Percentiles rank a stretch among this genome's conserved stretches.
Conservation (phyloP, 2,888 invertebrate genomes). For the Thera britannica region DNA sequence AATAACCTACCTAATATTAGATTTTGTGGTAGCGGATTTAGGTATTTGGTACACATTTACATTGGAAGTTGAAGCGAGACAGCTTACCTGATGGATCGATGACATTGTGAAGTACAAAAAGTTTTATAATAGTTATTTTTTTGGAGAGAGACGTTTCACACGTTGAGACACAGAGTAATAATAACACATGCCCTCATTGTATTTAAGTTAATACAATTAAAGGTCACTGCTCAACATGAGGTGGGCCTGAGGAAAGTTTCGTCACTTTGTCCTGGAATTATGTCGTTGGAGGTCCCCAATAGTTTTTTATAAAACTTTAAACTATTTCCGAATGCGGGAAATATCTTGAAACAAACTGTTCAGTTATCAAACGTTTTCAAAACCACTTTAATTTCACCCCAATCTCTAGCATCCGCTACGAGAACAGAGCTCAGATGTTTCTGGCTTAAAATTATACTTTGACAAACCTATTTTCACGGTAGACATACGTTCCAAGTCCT, state of each 20-base stretch:
- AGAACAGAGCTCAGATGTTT: slow-evolving; percentile 46
- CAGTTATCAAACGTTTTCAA: slow-evolving; percentile 36
- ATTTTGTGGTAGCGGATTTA: neutral
- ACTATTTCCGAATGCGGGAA: slow-evolving; percentile 38
- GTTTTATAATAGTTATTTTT: too few species aligned
- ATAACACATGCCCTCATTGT: too few species aligned
- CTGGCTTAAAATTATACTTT: slow-evolving; percentile 73
- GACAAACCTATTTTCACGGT: slow-evolving; percentile 81
- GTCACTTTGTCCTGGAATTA: too few species aligned
- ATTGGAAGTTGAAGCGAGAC: neutral
- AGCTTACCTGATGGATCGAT: neutral
- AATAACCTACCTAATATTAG: neutral
- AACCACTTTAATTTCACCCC: slow-evolving; percentile 28
- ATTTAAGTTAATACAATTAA: neutral
- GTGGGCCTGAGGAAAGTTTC: neutral
- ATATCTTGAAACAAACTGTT: slow-evolving; percentile 37
- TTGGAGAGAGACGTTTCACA: too few species aligned
- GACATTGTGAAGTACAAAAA: neutral
- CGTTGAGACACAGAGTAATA: too few species aligned
- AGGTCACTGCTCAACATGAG: neutral
- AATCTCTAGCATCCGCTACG: neutral
- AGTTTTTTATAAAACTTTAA: neutral
- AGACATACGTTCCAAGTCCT: slow-evolving; percentile 77
- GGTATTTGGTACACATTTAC: neutral
- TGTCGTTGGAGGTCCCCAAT: neutral